Evolutionary conservation across 2,113 vertebrate genomes (phyloP).

Genomic region (Pungitius pungitius): DNA sequence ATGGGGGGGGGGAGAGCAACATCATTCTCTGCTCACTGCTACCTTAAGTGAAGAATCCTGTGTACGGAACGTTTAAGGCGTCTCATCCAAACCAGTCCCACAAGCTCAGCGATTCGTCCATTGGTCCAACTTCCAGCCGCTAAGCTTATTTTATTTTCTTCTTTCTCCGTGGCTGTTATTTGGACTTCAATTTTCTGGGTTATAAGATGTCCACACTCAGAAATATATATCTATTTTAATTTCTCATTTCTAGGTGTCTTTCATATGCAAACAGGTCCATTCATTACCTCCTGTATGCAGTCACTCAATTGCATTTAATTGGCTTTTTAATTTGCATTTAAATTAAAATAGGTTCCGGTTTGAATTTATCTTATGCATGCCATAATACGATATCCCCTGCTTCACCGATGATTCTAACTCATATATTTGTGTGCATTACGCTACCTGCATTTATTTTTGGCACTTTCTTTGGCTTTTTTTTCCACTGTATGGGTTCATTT

Average conservation of each 20-base stretch:
- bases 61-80: background rate
- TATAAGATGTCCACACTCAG: background rate
- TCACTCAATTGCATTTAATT: slow-evolving; percentile 20
- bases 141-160: slow-evolving; percentile 20
- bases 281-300: slow-evolving; percentile 11
- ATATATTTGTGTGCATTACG: slow-evolving; percentile 5
- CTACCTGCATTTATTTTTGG: background rate
- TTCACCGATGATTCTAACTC: slow-evolving; percentile 24
- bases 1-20: background rate
- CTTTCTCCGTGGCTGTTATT: slow-evolving; percentile 14
- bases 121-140: slow-evolving; percentile 14
- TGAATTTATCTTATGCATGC: slow-evolving; percentile 18
- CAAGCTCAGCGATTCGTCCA: slow-evolving; percentile 26
- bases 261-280: slow-evolving; percentile 26
- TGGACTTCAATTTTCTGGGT: slow-evolving; percentile 15
- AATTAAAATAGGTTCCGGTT: slow-evolving; percentile 33
- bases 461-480: background rate
- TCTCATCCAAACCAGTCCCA: slow-evolving; percentile 22
- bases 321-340: slow-evolving; percentile 27
- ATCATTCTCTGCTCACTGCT: background rate
- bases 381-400: background rate
- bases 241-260: slow-evolving; percentile 1
- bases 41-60: background rate
- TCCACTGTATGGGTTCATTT: slow-evolving; percentile 41
- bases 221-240: background rate